These are phyloP conservation scores for Microctenopoma steveboyesi DNA, from an alignment of 2,797 vertebrate species.

Conservation along the genomic window DNA sequence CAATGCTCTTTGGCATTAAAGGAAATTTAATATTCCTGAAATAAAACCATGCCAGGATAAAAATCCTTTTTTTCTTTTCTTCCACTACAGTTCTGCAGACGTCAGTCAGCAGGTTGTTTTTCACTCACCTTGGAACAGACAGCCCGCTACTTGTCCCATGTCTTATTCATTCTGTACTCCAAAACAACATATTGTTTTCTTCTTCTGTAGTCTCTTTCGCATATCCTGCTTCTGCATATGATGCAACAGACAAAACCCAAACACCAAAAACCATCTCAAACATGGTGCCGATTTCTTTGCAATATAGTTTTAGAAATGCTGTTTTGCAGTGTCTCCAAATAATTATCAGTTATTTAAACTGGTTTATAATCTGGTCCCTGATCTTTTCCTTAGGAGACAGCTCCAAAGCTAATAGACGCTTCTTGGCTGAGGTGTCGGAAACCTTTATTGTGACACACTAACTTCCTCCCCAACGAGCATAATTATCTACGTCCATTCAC, in stretches of 20 bases:
- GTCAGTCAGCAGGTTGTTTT: constrained; percentile 19
- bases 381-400: neutral
- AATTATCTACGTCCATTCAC: constrained; percentile 9
- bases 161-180: constrained; percentile 26
- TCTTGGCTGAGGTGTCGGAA: constrained; percentile 2
- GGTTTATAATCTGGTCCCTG: constrained; percentile 3
- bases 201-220: constrained; percentile 8
- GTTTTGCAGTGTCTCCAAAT: neutral
- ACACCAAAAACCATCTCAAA: no score
- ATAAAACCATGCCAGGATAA: neutral
- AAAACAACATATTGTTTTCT: constrained; percentile 1
- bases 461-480: constrained; percentile 18
- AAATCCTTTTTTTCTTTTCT: neutral
- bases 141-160: constrained; percentile 74
- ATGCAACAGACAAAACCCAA: neutral
- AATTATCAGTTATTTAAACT: neutral
- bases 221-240: constrained; percentile 2
- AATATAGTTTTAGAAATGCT: neutral
- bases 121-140: constrained; percentile 69
- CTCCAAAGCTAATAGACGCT: neutral
- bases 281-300: neutral
- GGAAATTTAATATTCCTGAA: constrained; percentile 18
- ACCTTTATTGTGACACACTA: constrained; percentile 10
- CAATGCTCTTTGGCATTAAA: constrained; percentile 12
- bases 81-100: neutral